phyloP scores from a whole-genome alignment of 1,140 invertebrate genomes.

The Trypoxylus dichotomus region DNA sequence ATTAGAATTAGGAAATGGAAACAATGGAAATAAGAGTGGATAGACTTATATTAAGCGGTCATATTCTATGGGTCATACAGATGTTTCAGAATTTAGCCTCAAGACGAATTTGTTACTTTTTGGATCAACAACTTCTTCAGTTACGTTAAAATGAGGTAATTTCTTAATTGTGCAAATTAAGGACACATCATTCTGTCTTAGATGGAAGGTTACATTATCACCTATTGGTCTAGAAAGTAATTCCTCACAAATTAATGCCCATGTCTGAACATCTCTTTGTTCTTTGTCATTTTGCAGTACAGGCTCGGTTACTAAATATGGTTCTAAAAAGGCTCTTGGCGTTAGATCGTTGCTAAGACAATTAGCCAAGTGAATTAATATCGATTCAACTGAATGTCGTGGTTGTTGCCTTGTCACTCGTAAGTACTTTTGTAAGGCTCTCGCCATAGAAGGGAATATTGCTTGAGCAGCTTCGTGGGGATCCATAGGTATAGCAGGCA shows the following conservation, averaged over 20 bases:
- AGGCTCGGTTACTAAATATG: constrained; percentile 77
- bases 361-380: constrained; percentile 80
- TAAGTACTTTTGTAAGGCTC: constrained; percentile 94
- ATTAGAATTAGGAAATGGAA: neutral
- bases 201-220: constrained; percentile 83
- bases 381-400: constrained; percentile 90
- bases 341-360: constrained; percentile 92
- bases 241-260: constrained; percentile 92
- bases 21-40: constrained; percentile 1
- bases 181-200: constrained; percentile 91
- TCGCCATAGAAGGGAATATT: constrained; percentile 93
- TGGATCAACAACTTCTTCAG: constrained; percentile 93
- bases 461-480: constrained; percentile 95
- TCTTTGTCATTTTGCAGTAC: constrained; percentile 82
- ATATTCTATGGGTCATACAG: constrained; percentile 72
- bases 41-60: constrained; percentile 50
- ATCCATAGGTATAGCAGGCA: constrained; percentile 76
- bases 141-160: constrained; percentile 90
- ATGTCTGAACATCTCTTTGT: constrained; percentile 76
- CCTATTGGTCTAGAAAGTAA: constrained; percentile 81
- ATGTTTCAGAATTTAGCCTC: constrained; percentile 93
- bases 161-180: constrained; percentile 82
- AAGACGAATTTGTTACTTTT: constrained; percentile 95
- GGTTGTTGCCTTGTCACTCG: constrained; percentile 94
- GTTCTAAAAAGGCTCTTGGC: constrained; percentile 91